phyloP scores from a whole-genome alignment of 2,113 vertebrate genomes.

The Callospermophilus lateralis region DNA sequence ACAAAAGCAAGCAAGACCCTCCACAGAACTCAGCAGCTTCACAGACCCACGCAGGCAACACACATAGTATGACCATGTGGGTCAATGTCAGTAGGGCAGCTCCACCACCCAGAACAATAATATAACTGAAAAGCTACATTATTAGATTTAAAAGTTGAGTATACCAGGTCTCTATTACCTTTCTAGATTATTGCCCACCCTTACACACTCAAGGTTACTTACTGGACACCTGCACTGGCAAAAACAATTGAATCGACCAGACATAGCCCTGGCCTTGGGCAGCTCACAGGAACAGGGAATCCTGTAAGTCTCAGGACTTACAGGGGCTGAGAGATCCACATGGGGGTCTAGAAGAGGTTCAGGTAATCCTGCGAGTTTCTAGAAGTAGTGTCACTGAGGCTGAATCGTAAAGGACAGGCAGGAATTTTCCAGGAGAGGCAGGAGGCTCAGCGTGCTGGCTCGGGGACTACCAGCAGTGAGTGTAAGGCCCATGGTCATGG shows the following conservation, averaged over 20 bases:
- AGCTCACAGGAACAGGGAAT: neutral
- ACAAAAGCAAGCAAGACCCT: too few species aligned
- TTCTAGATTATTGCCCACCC: neutral
- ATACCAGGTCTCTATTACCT: neutral
- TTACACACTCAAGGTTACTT: neutral
- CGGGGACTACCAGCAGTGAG: fast-evolving
- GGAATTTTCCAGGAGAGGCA: neutral
- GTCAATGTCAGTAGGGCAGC: fast-evolving
- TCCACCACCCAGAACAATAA: neutral
- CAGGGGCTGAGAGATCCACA: neutral
- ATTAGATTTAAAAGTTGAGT: neutral
- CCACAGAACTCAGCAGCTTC: neutral
- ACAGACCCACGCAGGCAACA: neutral
- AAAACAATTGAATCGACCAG: neutral
- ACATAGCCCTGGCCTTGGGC: neutral
- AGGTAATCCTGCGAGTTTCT: neutral
- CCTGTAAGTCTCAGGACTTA: neutral
- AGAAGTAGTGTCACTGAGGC: neutral
- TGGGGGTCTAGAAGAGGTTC: neutral
- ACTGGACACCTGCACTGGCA: too few species aligned
- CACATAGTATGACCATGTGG: neutral
- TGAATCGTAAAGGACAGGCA: neutral
- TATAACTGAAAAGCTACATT: neutral
- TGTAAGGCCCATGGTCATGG: neutral
- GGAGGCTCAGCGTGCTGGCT: fast-evolving